These are phyloP conservation scores for Dynastes tityus DNA, from an alignment of 2,888 invertebrate genomes.

Conservation along the genomic window DNA sequence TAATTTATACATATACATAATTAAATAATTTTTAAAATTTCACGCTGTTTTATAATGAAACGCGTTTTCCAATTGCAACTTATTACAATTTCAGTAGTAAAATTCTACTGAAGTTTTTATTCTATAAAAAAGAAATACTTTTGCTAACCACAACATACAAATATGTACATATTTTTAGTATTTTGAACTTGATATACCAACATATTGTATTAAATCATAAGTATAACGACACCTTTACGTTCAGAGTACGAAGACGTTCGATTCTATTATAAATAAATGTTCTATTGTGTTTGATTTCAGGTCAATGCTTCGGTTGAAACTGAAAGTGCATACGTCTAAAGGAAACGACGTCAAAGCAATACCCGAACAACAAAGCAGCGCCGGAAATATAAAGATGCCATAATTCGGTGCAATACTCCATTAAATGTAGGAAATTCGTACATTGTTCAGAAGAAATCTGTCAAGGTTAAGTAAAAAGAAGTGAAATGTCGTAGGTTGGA, in stretches of 20 bases:
- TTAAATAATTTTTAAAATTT: no score
- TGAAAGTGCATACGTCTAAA: slow-evolving; percentile 40
- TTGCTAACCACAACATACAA: no score
- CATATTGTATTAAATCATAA: no score
- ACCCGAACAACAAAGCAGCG: slow-evolving; percentile 36
- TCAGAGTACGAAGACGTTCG: slow-evolving; percentile 27
- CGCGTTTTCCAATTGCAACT: no score
- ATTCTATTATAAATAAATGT: slow-evolving; percentile 36
- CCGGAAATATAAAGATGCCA: slow-evolving; percentile 46
- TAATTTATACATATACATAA: no score
- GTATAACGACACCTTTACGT: no score
- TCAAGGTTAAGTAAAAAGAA: slow-evolving; percentile 18
- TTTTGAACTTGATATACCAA: no score
- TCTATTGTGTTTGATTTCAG: slow-evolving; percentile 47
- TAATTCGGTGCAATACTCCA: slow-evolving; percentile 38
- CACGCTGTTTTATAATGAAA: no score
- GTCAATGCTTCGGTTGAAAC: slow-evolving; percentile 43
- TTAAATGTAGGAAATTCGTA: slow-evolving; percentile 39
- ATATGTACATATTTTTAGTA: no score
- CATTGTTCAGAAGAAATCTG: background rate
- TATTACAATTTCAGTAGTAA: no score
- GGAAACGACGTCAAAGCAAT: slow-evolving; percentile 25
- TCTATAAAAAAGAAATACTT: no score
- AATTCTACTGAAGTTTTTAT: no score
- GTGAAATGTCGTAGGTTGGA: slow-evolving; percentile 2